Evolutionary conservation across 1,140 invertebrate species (phyloP).

Genomic region (Rhyacophila brunnea): DNA sequence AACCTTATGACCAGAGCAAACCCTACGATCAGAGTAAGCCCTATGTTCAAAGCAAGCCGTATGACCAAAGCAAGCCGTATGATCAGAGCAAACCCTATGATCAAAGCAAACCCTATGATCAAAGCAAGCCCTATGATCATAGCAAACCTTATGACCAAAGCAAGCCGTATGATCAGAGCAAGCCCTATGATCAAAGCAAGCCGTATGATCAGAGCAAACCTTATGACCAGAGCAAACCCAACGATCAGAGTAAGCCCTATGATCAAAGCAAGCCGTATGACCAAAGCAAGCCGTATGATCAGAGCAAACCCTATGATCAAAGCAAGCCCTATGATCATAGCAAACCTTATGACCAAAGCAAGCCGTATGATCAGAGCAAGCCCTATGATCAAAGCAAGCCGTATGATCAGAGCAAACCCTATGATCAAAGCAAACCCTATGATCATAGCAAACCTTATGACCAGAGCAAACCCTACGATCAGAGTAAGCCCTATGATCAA

Average conservation of each 20-base stretch:
- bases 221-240: conserved; percentile 8
- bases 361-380: conserved; percentile 6
- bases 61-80: neutral
- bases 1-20: conserved; percentile 8
- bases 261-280: conserved; percentile 22
- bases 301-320: conserved; percentile 8
- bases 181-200: conserved; percentile 16
- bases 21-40: no score
- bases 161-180: conserved; percentile 5
- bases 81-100: conserved; percentile 12
- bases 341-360: conserved; percentile 6
- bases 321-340: neutral
- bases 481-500: neutral
- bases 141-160: conserved; percentile 10
- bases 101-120: conserved; percentile 18
- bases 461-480: neutral
- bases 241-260: no score
- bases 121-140: neutral
- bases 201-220: conserved; percentile 6
- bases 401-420: conserved; percentile 5
- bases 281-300: neutral
- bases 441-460: conserved; percentile 15
- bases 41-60: no score
- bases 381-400: conserved; percentile 4
- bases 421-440: conserved; percentile 15